These are phyloP conservation scores for Holothuria leucospilota DNA, from an alignment of 53 echinoderm and acorn worm species.

Conservation along the genomic window DNA sequence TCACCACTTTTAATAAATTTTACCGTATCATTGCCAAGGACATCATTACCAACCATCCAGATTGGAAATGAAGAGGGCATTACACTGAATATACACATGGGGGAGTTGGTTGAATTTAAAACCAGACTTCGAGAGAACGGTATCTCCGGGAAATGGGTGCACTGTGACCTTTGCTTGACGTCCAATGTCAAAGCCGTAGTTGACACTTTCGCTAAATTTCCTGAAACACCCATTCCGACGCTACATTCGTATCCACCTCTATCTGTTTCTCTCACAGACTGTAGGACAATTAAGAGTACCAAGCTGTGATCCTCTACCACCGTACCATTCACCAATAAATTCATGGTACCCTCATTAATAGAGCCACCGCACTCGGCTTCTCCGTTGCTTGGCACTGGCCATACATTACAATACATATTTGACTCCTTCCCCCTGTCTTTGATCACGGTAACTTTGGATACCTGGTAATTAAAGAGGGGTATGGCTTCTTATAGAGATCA, in stretches of 20 bases:
- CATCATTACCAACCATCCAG: neutral
- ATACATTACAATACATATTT: neutral
- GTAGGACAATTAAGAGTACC: neutral
- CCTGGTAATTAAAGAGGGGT: too few species aligned
- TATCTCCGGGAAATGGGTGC: too few species aligned
- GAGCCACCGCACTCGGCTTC: neutral
- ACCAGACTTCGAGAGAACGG: neutral
- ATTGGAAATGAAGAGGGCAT: neutral
- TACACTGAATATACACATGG: neutral
- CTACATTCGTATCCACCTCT: conserved; percentile 17
- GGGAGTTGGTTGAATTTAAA: neutral
- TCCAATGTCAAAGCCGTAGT: neutral
- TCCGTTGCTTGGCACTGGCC: conserved; percentile 13
- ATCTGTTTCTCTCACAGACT: neutral
- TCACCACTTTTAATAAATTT: neutral
- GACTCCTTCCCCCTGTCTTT: too few species aligned
- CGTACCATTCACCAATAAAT: neutral
- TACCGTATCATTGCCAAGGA: neutral
- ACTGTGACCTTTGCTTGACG: neutral
- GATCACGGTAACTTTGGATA: too few species aligned
- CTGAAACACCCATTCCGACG: neutral
- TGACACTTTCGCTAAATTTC: neutral
- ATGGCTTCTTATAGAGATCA: too few species aligned
- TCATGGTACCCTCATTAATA: too few species aligned
- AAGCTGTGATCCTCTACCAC: neutral